Conservation (phyloP, 2,888 invertebrate species). For the Stegana nigrithorax region DNA sequence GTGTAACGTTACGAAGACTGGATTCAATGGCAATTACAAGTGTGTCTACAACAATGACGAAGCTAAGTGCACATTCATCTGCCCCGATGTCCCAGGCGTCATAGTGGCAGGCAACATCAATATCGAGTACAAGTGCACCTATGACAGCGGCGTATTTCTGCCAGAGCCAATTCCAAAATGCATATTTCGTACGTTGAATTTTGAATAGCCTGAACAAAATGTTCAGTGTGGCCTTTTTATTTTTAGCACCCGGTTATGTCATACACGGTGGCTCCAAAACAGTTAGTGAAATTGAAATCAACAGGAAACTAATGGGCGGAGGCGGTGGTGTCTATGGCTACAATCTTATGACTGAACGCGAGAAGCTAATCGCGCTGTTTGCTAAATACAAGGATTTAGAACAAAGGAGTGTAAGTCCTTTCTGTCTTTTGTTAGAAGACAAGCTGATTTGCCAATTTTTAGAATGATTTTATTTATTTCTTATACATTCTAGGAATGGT, state of each 20-base stretch:
- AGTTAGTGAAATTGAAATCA: not conserved
- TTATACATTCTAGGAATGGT: conserved; percentile 54
- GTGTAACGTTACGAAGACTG: conserved; percentile 70
- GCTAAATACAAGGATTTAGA: conserved; percentile 54
- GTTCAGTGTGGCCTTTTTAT: not conserved
- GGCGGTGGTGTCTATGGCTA: conserved; percentile 38
- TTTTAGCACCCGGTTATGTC: conserved; percentile 50
- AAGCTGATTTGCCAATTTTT: not conserved
- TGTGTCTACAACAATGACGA: conserved; percentile 75
- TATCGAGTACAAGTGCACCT: conserved; percentile 75
- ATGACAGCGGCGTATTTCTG: conserved; percentile 74
- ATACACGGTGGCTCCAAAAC: conserved; percentile 30
- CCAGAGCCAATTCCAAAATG: conserved; percentile 82
- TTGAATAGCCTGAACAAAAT: not conserved
- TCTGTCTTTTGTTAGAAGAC: not conserved
- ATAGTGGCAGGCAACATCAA: conserved; percentile 74
- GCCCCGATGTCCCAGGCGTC: conserved; percentile 73
- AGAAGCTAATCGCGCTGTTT: conserved; percentile 49
- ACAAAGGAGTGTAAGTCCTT: conserved; percentile 47
- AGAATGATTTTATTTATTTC: not conserved
- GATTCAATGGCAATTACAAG: conserved; percentile 82
- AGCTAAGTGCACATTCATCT: conserved; percentile 76
- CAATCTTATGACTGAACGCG: conserved; percentile 47
- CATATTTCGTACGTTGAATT: conserved; percentile 71
- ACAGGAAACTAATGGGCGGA: conserved; percentile 8